Evolutionary conservation across 2,113 vertebrate genomes (phyloP), one percentile per base, ranked within the genome.

Genomic region (Ammodytes marinus): DNA sequence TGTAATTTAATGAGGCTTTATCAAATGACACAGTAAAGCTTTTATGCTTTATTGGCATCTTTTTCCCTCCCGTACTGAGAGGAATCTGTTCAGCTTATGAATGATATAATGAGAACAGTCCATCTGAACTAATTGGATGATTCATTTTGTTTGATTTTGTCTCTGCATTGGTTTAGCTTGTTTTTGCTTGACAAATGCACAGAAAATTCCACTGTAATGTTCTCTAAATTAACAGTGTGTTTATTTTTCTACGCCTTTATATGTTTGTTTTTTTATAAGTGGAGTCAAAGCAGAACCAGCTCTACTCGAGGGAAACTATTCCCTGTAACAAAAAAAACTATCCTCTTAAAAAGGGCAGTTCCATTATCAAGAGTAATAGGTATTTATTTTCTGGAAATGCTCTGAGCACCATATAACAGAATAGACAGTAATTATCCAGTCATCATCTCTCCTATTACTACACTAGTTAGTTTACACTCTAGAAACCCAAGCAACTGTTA

Each of bases 1-100:
- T 77, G 15, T 69, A 52, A 84, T 75, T 67, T 78, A 68, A 78
- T 68, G 47, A 60, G 74, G 59, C 17, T 66, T 74, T 12, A 74
- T 72, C 52, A 64, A 70, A 85, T 83, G 27, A 76, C n/a, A 64
- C 49, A 53, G 50, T 71, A 69, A 79, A 66, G 60, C 35, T 46
- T 54, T 19, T 0, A 47, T 17, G 39, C 40, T 78, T 74, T 65
- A 77, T 43, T 53, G 8, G 11, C 8, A 17, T 66, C 4, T 37
- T 27, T 53, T 35, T 43, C 7, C 47, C 4, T 35, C 49, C 45
- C 13, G 8, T 14, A 1, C 8, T 61, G 55, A 27, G 27, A 27
- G 27, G 27, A 27, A 27, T 40, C 42, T 69, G 19, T 39, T 80
- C 43, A 59, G 35, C 53, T 72, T 68, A 66, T 69, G 46, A 76